These are phyloP conservation scores for Hyles lineata DNA, from an alignment of 2,888 invertebrate genomes.

Conservation along the genomic window DNA sequence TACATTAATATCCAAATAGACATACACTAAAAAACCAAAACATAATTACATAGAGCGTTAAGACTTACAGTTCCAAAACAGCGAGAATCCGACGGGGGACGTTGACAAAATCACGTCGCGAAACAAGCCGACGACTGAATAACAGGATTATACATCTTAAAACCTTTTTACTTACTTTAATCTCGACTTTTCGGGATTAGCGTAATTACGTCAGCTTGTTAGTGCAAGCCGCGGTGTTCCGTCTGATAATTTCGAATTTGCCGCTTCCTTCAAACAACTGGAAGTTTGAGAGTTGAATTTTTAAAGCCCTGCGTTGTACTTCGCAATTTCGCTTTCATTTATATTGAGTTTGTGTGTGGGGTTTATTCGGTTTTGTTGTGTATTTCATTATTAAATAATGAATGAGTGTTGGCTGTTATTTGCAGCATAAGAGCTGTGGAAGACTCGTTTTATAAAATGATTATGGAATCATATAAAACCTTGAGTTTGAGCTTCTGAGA, in stretches of 20 bases:
- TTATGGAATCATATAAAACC: no score
- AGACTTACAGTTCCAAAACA: conserved; percentile 4
- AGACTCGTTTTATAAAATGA: no score
- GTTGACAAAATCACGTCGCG: conserved; percentile 45
- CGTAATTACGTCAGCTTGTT: conserved; percentile 55
- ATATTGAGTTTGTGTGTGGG: conserved; percentile 8
- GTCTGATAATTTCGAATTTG: conserved; percentile 44
- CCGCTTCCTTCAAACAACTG: conserved; percentile 21
- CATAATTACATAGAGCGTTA: not conserved
- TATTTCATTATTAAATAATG: not conserved
- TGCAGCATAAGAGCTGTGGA: no score
- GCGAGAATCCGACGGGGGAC: conserved; percentile 15
- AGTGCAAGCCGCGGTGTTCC: conserved; percentile 47
- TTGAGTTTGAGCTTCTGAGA: no score
- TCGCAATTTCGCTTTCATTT: conserved; percentile 31
- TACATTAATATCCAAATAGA: no score
- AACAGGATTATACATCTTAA: conserved; percentile 60
- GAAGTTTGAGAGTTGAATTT: conserved; percentile 35
- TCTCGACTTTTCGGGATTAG: conserved; percentile 59
- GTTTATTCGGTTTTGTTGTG: not conserved
- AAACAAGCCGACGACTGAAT: conserved; percentile 59
- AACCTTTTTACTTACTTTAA: conserved; percentile 64
- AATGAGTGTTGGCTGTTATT: no score
- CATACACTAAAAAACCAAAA: no score
- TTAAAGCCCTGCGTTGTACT: conserved; percentile 32